A percentile compares a stretch with the other conserved stretches of the same genome.
These are phyloP conservation scores for Sarcophaga bullata DNA, from an alignment of 1,140 invertebrate genomes.

Conservation along the genomic window DNA sequence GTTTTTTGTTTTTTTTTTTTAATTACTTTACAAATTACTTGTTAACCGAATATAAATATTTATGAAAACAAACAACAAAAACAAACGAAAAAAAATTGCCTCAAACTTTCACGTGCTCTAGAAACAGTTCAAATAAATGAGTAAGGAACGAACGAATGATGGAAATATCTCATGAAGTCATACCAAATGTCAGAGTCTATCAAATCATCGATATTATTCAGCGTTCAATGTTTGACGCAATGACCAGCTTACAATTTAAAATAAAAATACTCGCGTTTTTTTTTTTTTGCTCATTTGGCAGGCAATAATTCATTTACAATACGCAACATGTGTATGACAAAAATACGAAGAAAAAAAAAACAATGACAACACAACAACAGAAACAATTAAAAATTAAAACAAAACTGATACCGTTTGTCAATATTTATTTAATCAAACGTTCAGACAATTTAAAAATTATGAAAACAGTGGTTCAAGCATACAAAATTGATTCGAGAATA, in stretches of 20 bases:
- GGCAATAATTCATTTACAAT: background rate
- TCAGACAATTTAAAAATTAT: background rate
- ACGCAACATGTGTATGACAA: background rate
- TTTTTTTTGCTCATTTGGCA: background rate
- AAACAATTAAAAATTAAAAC: too few relatives aligned
- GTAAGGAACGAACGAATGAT: background rate
- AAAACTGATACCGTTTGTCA: background rate
- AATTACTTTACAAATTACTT: slow-evolving; percentile 19
- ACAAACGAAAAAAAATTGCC: background rate
- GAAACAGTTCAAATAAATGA: too few relatives aligned
- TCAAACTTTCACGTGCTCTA: too few relatives aligned
- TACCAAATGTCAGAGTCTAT: background rate
- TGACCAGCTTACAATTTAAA: too few relatives aligned
- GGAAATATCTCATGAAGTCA: background rate
- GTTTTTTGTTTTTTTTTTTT: background rate
- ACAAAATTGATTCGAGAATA: too few relatives aligned
- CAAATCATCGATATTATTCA: background rate
- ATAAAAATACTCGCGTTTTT: background rate
- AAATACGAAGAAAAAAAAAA: background rate
- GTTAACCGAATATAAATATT: background rate
- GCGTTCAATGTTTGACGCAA: too few relatives aligned
- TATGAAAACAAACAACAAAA: slow-evolving; percentile 9
- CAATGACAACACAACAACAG: too few relatives aligned
- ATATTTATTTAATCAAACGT: background rate
- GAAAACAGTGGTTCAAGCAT: background rate